Base-by-base conservation (phyloP, 1,140 invertebrate genomes). In the Tenebrio molitor region DNA sequence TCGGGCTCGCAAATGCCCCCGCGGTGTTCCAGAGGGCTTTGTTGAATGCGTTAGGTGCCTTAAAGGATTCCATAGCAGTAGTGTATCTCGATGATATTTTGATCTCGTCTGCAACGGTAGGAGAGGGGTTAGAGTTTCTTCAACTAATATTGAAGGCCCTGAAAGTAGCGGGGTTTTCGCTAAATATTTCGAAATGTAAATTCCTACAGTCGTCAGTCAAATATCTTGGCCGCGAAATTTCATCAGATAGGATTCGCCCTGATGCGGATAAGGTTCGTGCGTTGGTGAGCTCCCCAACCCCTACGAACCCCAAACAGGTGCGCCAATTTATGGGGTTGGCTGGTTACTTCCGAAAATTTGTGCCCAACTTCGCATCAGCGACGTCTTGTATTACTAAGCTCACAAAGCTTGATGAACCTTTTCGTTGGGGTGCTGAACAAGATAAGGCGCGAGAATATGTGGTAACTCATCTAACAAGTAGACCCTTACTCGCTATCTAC, bases 51-150 rank as follows among this genome's bases (percentile, higher is more conserved):
- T n/a, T 41, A 5, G 36, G 36, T 6, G 2, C 4, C 12, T 41
- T 41, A n/a, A 41, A 41, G 69, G 8, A 46, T 74, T 15, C 33
- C 46, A 74, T 63, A 63, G 74, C 79, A 14, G 36, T 81, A 16
- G 62, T 77, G n/a, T 81, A 80, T 71, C 71, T 81, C 16, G 80
- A 82, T 73, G 81, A 82, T 63, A 39, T 82, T 1, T 74, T 66
- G 16, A 75, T 82, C 17, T 66, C 76, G 6, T 68, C 77, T 1
- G 19, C 36, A 44, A 42, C 65, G 15, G 7, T 14, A 5, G 39
- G 17, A 12, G 14, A 67, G 25, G 14, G 17, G 4, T 7, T 67
- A n/a, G 6, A 67, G n/a, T 16, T 17, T 12, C 58, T 69, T 36
- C n/a, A 10, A 7, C 10, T 33, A 29, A 44, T 69, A 1, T 36